Conservation (phyloP, 2,888 invertebrate genomes). For the Archips xylosteana region DNA sequence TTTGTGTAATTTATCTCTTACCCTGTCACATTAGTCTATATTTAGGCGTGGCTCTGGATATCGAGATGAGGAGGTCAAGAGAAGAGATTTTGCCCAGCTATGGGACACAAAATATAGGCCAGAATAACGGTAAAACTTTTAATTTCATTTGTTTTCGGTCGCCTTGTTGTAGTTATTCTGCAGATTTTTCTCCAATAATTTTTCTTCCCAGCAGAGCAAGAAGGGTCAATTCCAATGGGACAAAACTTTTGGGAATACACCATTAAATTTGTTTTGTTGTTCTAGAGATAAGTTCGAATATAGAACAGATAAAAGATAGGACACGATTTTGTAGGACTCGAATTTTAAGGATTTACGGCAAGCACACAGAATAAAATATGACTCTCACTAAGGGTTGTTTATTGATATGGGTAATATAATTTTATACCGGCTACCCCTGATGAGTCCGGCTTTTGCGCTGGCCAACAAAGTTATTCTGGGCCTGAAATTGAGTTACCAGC, state of each 20-base stretch:
- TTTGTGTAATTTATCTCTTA: background rate
- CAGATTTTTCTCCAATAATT: background rate
- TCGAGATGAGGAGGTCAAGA: too few relatives aligned
- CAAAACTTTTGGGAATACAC: slow-evolving; percentile 3
- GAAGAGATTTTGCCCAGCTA: too few relatives aligned
- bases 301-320: background rate
- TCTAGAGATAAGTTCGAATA: background rate
- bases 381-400: slow-evolving; percentile 1
- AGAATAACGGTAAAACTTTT: too few relatives aligned
- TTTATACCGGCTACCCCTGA: background rate
- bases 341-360: slow-evolving; percentile 1
- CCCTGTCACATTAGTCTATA: background rate
- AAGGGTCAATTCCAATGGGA: background rate
- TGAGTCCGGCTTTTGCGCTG: background rate
- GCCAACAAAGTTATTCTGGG: slow-evolving; percentile 15
- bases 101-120: too few relatives aligned
- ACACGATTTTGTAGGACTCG: background rate
- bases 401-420: slow-evolving; percentile 12
- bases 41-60: too few relatives aligned
- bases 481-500: slow-evolving; percentile 22
- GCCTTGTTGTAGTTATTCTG: background rate
- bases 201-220: background rate
- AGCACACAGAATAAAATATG: background rate
- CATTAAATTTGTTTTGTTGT: slow-evolving; percentile 5
- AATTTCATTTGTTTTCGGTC: background rate